Conservation (phyloP, 2,797 vertebrate species). For the Austrolebias charrua region DNA sequence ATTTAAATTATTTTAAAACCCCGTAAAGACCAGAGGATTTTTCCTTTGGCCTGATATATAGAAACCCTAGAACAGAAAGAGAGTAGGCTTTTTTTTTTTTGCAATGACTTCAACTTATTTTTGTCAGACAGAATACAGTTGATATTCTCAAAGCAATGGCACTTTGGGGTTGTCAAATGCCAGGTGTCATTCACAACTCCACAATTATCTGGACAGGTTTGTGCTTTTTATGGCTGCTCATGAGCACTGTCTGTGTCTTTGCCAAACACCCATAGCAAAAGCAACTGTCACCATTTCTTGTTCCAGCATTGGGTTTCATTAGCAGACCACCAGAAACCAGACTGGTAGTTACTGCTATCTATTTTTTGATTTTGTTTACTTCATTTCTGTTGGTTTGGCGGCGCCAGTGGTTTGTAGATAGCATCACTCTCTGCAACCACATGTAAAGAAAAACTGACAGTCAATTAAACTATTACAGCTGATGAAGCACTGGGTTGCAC, state of each 20-base stretch:
- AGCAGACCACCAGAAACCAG: slow-evolving; percentile 61
- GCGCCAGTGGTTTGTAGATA: slow-evolving; percentile 77
- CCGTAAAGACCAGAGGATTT: too few species aligned
- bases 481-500: slow-evolving; percentile 50
- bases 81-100: too few species aligned
- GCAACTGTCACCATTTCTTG: not conserved
- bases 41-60: too few species aligned
- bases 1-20: too few species aligned
- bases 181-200: not conserved
- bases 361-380: slow-evolving; percentile 20
- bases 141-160: too few species aligned
- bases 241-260: slow-evolving; percentile 3
- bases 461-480: slow-evolving; percentile 75
- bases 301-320: slow-evolving; percentile 38
- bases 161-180: too few species aligned
- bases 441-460: slow-evolving; percentile 73
- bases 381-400: slow-evolving; percentile 59
- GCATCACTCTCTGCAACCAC: slow-evolving; percentile 68
- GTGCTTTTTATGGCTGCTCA: not conserved
- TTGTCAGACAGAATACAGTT: too few species aligned
- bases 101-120: too few species aligned
- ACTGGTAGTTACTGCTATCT: slow-evolving; percentile 12
- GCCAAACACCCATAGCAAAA: slow-evolving; percentile 15
- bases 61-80: too few species aligned
- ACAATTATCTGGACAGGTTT: not conserved